Percentiles rank a stretch among this genome's conserved stretches.
Conservation (phyloP, 2,113 vertebrate genomes). For the Dolichallabes microphthalmus region DNA sequence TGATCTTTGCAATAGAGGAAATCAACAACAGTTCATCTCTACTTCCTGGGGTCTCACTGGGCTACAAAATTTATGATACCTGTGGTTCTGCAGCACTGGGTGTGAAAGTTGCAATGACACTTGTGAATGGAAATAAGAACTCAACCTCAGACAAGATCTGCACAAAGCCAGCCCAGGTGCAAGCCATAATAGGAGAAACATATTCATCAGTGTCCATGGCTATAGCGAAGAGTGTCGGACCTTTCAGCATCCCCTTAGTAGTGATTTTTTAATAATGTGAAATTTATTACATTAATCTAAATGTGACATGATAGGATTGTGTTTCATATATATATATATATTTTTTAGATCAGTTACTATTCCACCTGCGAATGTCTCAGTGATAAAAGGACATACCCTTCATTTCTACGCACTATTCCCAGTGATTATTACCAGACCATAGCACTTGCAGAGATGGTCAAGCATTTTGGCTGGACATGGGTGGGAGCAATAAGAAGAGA, state of each 20-base stretch:
- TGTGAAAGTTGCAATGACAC: constrained; percentile 62
- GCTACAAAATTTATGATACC: constrained; percentile 70
- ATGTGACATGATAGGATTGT: not conserved
- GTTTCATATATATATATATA: not conserved
- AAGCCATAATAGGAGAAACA: constrained; percentile 69
- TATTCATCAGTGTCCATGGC: constrained; percentile 68
- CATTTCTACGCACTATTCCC: constrained; percentile 62
- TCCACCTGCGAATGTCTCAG: constrained; percentile 61
- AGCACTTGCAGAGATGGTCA: constrained; percentile 58
- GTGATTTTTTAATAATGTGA: not conserved
- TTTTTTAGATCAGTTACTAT: constrained; percentile 59
- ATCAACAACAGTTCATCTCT: constrained; percentile 71
- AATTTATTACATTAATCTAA: not conserved
- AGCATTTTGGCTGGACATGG: constrained; percentile 62
- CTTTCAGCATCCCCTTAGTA: constrained; percentile 70
- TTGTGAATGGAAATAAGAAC: constrained; percentile 62
- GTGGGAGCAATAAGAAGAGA: constrained; percentile 58
- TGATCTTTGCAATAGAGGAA: constrained; percentile 74
- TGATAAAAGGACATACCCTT: constrained; percentile 53
- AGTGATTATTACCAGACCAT: constrained; percentile 61
- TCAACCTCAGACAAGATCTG: constrained; percentile 48
- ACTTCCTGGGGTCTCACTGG: constrained; percentile 67
- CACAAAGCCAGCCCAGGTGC: constrained; percentile 61
- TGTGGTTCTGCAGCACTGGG: constrained; percentile 62
- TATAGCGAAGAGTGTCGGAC: constrained; percentile 65